A percentile compares a stretch with the other conserved stretches of the same genome.
These are phyloP conservation scores for Zaprionus lineosus DNA, from an alignment of 2,888 invertebrate species.

Conservation along the genomic window DNA sequence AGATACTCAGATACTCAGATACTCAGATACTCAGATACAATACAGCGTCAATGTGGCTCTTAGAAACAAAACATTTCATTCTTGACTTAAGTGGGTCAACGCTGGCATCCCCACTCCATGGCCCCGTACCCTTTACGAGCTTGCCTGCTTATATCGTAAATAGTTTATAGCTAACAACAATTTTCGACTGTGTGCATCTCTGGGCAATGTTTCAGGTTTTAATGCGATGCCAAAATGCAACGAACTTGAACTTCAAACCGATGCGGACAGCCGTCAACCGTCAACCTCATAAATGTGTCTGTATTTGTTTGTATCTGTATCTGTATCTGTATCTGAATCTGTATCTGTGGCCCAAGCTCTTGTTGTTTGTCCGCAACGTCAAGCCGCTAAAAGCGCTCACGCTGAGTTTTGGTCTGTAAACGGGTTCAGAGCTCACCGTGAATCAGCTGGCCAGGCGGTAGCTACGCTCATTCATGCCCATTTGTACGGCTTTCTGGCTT, in stretches of 20 bases:
- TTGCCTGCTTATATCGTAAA: too few relatives aligned
- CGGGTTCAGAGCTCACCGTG: slow-evolving; percentile 60
- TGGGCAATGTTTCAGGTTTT: slow-evolving; percentile 29
- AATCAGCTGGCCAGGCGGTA: slow-evolving; percentile 64
- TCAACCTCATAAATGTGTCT: slow-evolving; percentile 34
- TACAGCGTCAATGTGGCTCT: slow-evolving; percentile 9
- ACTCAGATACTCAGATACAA: slow-evolving; percentile 11
- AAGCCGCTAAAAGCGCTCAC: too few relatives aligned
- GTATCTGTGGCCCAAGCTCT: too few relatives aligned
- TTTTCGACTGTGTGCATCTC: slow-evolving; percentile 38
- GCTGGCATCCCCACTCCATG: slow-evolving; percentile 4
- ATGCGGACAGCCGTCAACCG: slow-evolving; percentile 46
- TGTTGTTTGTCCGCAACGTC: too few relatives aligned
- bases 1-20: background rate
- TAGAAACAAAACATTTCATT: slow-evolving; percentile 65
- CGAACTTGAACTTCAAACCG: slow-evolving; percentile 78
- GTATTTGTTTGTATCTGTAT: slow-evolving; percentile 16
- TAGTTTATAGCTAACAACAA: background rate
- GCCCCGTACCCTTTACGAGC: too few relatives aligned
- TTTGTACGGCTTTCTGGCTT: slow-evolving; percentile 23
- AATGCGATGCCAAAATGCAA: slow-evolving; percentile 59
- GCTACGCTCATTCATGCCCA: slow-evolving; percentile 54
- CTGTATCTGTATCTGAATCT: background rate
- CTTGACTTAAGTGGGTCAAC: slow-evolving; percentile 72
- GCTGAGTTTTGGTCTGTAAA: too few relatives aligned